Evolutionary conservation across 1,140 invertebrate genomes (phyloP), one percentile per base, ranked within the genome.

Genomic region (Ectropis grisescens): DNA sequence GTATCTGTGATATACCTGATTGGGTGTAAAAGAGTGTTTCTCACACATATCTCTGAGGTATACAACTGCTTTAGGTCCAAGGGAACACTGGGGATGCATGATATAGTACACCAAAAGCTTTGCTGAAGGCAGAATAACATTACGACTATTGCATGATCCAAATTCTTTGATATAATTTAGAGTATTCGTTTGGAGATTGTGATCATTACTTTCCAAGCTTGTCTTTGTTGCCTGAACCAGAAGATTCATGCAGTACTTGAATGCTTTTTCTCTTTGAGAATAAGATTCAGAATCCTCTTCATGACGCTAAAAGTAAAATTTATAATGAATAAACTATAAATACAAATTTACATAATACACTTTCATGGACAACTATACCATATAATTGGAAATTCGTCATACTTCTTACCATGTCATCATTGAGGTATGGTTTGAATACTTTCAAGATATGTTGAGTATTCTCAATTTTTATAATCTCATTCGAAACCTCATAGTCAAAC

Each of bases 21-120:
- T 86, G 2, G 86, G 84, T 9, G 86, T 85, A 13, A 85, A 65
- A 0, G 79, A 74, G 11, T 88, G 83, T 13, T 54, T 70, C 29
- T 84, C 70, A 12, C 89, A 88, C 25, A 91, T 68, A 55, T 88
- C 85, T 37, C 82, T 80, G 2, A 87, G 78, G 49, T 82, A 87
- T 22, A 88, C 80, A 0, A 85, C 69, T 1, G 85, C 86, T 47
- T 89, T 87, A 23, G 84, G 82, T 1, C 83, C 82, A n/a, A 90
- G 71, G 28, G 83, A 81, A 4, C 88, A 88, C 15, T 84, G 85
- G 1, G 85, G 84, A 54, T 89, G 82, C 58, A 91, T 84, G 41
- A 91, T 84, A 32, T 88, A 87, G 60, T 87, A 87, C 9, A 90
- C 71, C 2, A 86, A 82, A 32, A 89, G 69, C 53, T 88, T 89